These are phyloP conservation scores for Pristionchus entomophagus DNA, from an alignment of 2,888 invertebrate species.

Conservation along the genomic window DNA sequence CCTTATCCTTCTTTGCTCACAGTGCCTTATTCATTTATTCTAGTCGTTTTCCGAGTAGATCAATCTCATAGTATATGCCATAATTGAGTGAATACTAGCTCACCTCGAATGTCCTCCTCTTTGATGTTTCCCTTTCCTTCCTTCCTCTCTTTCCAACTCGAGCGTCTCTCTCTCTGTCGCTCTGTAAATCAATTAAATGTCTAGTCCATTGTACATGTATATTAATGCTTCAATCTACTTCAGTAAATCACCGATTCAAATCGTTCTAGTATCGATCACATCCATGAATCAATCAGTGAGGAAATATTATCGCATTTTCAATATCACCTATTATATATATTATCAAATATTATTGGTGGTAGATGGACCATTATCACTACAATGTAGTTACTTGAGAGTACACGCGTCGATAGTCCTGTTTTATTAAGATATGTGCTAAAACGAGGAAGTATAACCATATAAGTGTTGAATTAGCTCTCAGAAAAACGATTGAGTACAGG, in stretches of 20 bases:
- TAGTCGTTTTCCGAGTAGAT: background rate
- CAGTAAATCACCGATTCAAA: background rate
- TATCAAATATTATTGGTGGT: background rate
- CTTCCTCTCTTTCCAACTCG: background rate
- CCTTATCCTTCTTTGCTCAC: background rate
- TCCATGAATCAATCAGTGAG: background rate
- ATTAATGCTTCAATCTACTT: background rate
- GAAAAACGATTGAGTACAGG: background rate
- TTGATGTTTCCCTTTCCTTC: background rate
- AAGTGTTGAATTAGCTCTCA: background rate
- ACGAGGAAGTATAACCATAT: background rate
- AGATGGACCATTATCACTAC: too few species aligned
- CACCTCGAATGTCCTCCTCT: background rate
- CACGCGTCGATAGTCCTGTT: background rate
- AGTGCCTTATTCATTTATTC: constrained; percentile 35
- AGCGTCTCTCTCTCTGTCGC: background rate
- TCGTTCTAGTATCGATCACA: too few species aligned
- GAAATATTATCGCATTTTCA: too few species aligned
- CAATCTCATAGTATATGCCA: background rate
- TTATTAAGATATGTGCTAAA: background rate
- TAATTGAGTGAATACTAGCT: background rate
- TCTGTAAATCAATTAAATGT: background rate
- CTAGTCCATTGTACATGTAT: constrained; percentile 18
- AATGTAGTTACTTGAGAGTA: too few species aligned
- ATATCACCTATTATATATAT: background rate